phyloP scores from a whole-genome alignment of 1,140 invertebrate species.

The Camponotus vicinus region DNA sequence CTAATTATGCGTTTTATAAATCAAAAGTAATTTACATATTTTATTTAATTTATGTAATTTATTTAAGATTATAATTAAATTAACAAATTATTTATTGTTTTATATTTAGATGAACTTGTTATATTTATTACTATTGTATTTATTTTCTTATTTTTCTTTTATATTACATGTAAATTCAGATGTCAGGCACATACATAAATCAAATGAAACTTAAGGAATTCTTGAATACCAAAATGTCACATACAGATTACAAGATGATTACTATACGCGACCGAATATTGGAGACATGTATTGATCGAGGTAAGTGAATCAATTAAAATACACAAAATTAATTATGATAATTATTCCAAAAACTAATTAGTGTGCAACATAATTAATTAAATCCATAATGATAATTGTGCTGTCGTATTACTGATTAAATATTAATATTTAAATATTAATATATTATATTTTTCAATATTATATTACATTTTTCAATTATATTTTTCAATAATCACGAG shows the following conservation, averaged over 20 bases:
- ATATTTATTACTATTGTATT: neutral
- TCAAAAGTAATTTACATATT: neutral
- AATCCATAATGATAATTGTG: conserved; percentile 1
- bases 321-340: neutral
- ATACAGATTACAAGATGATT: rapidly evolving
- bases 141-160: neutral
- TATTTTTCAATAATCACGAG: neutral
- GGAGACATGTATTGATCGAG: neutral
- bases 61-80: neutral
- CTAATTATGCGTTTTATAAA: too few species aligned
- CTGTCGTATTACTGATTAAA: neutral
- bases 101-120: neutral
- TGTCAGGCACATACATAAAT: neutral
- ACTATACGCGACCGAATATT: rapidly evolving
- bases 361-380: neutral
- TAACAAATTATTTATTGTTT: neutral
- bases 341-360: neutral
- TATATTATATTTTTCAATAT: too few species aligned
- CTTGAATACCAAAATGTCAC: rapidly evolving
- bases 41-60: neutral
- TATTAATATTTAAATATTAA: neutral
- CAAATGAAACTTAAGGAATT: neutral
- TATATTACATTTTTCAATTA: too few species aligned
- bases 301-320: neutral
- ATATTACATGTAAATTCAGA: conserved; percentile 1